A percentile compares a stretch with the other conserved stretches of the same genome.
phyloP scores from a whole-genome alignment of 2,113 vertebrate genomes.

The Pelodiscus sinensis region DNA sequence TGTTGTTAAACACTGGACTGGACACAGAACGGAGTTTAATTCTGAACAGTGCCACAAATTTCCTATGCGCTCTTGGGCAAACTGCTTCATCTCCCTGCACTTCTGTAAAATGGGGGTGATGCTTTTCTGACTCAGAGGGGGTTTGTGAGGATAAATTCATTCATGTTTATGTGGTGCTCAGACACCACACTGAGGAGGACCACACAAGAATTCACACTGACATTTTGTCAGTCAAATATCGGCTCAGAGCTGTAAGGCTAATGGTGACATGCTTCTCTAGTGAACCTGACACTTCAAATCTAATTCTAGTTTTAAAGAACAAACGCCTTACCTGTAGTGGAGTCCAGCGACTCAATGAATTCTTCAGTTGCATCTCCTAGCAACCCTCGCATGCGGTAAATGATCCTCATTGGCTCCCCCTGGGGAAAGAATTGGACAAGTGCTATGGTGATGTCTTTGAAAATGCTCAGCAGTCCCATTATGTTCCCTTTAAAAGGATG shows the following conservation, averaged over 20 bases:
- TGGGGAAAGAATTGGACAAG: slow-evolving; percentile 53
- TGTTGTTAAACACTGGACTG: background rate
- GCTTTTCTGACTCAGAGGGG: background rate
- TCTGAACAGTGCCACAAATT: background rate
- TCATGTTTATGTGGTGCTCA: background rate
- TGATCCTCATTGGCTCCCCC: slow-evolving; percentile 99
- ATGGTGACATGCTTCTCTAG: slow-evolving; percentile 47
- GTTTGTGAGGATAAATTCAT: background rate
- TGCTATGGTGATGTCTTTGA: background rate
- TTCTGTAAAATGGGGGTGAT: background rate
- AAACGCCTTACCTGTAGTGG: slow-evolving; percentile 89
- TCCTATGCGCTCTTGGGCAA: background rate
- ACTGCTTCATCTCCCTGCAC: background rate
- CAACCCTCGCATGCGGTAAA: slow-evolving; percentile 97
- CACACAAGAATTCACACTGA: too few species aligned
- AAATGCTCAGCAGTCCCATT: background rate
- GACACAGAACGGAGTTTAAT: background rate
- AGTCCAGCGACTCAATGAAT: slow-evolving; percentile 97
- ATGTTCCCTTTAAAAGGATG: fast-evolving
- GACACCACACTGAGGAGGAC: background rate
- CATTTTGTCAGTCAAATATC: slow-evolving; percentile 28
- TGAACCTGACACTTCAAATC: slow-evolving; percentile 1
- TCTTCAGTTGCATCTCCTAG: slow-evolving; percentile 98
- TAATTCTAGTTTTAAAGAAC: slow-evolving; percentile 17
- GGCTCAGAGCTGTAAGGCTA: slow-evolving; percentile 49